Evolutionary conservation across 2,113 vertebrate genomes (phyloP).

Genomic region (Colistium nudipinnis): DNA sequence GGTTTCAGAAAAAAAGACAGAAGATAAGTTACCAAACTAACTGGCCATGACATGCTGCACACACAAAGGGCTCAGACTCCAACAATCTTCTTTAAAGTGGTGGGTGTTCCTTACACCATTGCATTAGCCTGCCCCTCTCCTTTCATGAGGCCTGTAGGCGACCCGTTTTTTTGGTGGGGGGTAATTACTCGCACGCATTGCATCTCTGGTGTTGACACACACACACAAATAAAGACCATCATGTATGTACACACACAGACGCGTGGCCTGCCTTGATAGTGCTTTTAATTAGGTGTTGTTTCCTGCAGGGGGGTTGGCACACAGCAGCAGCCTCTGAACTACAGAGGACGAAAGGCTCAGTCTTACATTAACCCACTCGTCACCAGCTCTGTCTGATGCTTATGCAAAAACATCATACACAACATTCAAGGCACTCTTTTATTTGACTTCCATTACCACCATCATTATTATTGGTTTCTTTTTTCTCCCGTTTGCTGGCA

Average conservation of each 20-base stretch:
- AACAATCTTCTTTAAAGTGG: constrained; percentile 49
- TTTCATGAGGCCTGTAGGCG: constrained; percentile 60
- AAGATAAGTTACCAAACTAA: neutral
- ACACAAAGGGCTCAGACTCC: constrained; percentile 6
- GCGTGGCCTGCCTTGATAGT: constrained; percentile 26
- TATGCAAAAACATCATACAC: constrained; percentile 51
- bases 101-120: constrained; percentile 53
- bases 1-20: neutral
- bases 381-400: constrained; percentile 63
- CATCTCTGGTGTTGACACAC: constrained; percentile 22
- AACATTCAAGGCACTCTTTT: constrained; percentile 40
- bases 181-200: constrained; percentile 62
- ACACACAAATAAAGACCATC: constrained; percentile 41
- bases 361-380: constrained; percentile 70
- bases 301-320: constrained; percentile 11
- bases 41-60: neutral
- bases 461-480: constrained; percentile 43
- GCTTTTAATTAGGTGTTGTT: constrained; percentile 62
- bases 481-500: constrained; percentile 31
- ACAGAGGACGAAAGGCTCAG: constrained; percentile 51
- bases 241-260: constrained; percentile 37
- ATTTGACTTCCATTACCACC: constrained; percentile 35
- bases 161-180: constrained; percentile 68
- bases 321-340: constrained; percentile 39
- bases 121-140: constrained; percentile 42